Base-by-base conservation (phyloP, 2,888 invertebrate species). In the Folsomia candida region DNA sequence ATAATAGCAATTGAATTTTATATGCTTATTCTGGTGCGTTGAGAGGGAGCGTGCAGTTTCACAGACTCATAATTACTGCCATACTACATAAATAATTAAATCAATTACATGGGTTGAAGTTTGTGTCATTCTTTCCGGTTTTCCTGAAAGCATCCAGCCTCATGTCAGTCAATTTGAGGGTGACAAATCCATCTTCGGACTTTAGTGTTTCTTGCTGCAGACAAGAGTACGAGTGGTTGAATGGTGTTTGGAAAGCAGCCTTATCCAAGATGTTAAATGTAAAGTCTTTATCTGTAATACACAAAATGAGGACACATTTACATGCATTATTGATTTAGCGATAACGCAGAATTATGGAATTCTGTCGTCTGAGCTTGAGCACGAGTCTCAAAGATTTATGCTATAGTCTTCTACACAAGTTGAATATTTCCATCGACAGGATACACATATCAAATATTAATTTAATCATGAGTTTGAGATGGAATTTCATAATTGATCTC, bases 151-250 rank as follows among this genome's bases (percentile, higher is more conserved):
- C 92, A 84, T 93, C 89, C 80, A 90, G 86, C 81, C 91, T 91
- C 59, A 92, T 84, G 72, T 87, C 84, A 25, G 87, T 85, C 14
- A 92, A 81, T 24, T 85, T 86, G 27, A 91, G 81, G 3, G 82
- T 82, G 9, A 87, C 89, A n/a, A 80, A 76, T 54, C 51, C 67
- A 26, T 83, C 81, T 6, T 86, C 86, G 81, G 90, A 83, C 81
- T 87, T 86, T 47, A 91, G 82, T 18, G 81, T 82, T 76, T 89
- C 88, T 65, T 86, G 81, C 65, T 87, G 86, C 29, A 85, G 82
- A 84, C 92, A 93, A 80, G 89, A 88, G 84, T 92, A 93, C 0
- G 93, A 93, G 80, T 89, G 88, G 57, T 85, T 84, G 51, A 88
- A 79, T 0, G 88, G 88, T 0, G 88, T 87, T 75, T 82, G 81